phyloP scores from a whole-genome alignment of 2,888 invertebrate species.

The Sicus ferrugineus region DNA sequence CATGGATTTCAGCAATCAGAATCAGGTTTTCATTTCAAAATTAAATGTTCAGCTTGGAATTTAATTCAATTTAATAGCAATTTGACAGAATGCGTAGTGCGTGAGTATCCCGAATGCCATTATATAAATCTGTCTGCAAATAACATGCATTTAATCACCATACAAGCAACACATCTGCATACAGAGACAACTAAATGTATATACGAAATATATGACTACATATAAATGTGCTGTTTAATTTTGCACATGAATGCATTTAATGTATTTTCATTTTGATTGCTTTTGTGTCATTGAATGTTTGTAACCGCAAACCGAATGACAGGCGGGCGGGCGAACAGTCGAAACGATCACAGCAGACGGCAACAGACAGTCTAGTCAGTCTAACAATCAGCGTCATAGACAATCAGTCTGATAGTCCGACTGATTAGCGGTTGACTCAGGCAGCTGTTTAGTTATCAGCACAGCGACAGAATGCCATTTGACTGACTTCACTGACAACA shows the following conservation, averaged over 20 bases:
- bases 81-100: no score
- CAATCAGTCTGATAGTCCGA: not conserved
- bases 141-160: no score
- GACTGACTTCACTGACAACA: conserved; percentile 4
- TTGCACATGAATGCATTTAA: conserved; percentile 30
- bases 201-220: not conserved
- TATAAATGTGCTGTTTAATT: conserved; percentile 27
- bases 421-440: not conserved
- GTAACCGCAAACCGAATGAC: not conserved
- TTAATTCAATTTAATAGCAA: no score
- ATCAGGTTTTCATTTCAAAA: no score
- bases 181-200: no score
- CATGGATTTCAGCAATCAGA: no score
- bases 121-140: no score
- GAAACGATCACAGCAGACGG: not conserved
- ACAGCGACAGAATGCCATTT: not conserved
- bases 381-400: not conserved
- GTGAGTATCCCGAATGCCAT: no score
- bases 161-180: not conserved
- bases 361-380: not conserved
- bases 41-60: no score
- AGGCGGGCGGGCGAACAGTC: not conserved
- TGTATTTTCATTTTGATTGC: conserved; percentile 25
- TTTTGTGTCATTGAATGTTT: not conserved
- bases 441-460: not conserved